A percentile compares a stretch with the other conserved stretches of the same genome.
phyloP scores from a whole-genome alignment of 2,888 invertebrate genomes.

The Graphium colonna region DNA sequence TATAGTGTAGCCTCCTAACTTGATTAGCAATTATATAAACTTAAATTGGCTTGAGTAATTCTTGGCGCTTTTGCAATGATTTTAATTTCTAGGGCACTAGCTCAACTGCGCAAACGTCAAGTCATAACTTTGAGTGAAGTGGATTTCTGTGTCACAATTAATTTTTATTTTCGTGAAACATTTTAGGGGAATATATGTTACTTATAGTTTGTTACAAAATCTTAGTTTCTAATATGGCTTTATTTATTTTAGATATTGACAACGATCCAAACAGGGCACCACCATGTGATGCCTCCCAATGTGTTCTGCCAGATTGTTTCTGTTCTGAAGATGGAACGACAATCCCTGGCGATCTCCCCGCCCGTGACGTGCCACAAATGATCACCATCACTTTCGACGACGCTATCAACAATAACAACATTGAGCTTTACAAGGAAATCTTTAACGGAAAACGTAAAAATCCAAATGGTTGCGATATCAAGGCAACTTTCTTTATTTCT shows the following conservation, averaged over 20 bases:
- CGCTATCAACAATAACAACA: conserved; percentile 97
- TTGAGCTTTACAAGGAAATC: conserved; percentile 94
- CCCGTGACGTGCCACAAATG: conserved; percentile 95
- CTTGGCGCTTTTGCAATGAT: conserved; percentile 15
- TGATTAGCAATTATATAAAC: conserved; percentile 14
- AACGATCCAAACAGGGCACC: conserved; percentile 96
- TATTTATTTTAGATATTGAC: conserved; percentile 87
- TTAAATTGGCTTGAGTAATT: conserved; percentile 15
- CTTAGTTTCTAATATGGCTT: conserved; percentile 11
- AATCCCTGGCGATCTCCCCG: conserved; percentile 90
- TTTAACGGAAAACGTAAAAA: conserved; percentile 94
- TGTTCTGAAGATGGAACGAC: conserved; percentile 95
- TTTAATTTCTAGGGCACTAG: conserved; percentile 20
- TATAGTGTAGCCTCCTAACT: conserved; percentile 5
- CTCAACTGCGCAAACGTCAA: conserved; percentile 16
- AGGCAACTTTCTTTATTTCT: conserved; percentile 94
- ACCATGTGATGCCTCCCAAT: conserved; percentile 91
- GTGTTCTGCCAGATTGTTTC: conserved; percentile 95
- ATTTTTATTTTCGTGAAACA: not conserved
- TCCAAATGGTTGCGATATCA: conserved; percentile 96
- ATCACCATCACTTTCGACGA: conserved; percentile 96
- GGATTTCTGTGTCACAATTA: conserved; percentile 8
- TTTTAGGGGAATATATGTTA: not conserved
- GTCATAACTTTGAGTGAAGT: conserved; percentile 10
- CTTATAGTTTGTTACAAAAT: not conserved